Evolutionary conservation across 2,113 vertebrate species (phyloP).

Genomic region (Arenaria interpres): DNA sequence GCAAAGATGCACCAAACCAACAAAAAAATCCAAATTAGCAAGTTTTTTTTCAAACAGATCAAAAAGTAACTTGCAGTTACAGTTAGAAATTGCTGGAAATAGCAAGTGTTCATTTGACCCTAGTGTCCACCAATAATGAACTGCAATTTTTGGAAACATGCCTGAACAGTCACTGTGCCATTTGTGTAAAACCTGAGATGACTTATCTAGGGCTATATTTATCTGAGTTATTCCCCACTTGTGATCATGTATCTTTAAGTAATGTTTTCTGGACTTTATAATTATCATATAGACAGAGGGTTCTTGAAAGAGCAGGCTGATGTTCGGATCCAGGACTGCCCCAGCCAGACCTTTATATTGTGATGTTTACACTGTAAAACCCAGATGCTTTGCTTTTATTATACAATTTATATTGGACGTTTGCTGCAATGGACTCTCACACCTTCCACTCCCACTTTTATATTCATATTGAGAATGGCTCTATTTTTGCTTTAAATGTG

Average conservation of each 20-base stretch:
- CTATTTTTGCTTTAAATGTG: constrained; percentile 32
- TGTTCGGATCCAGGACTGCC: background rate
- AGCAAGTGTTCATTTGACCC: background rate
- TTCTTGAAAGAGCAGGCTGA: background rate
- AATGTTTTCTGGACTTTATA: background rate
- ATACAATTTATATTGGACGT: background rate
- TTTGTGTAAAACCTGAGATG: constrained; percentile 13
- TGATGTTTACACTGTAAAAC: constrained; percentile 15
- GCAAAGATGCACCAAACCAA: background rate
- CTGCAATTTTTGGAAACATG: background rate
- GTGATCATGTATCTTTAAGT: background rate
- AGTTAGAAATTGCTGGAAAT: background rate
- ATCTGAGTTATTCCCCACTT: background rate
- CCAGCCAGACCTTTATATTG: background rate
- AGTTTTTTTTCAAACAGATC: background rate
- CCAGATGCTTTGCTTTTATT: constrained; percentile 42
- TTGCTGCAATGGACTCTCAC: constrained; percentile 16
- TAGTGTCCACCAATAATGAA: background rate
- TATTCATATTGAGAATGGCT: constrained; percentile 19
- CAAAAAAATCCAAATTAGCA: background rate
- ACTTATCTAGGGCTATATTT: background rate
- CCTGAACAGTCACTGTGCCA: background rate
- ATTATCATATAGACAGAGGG: background rate
- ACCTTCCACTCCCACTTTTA: constrained; percentile 13
- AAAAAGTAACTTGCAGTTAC: background rate